phyloP scores from a whole-genome alignment of 2,797 vertebrate genomes.

The Bradypodion pumilum region DNA sequence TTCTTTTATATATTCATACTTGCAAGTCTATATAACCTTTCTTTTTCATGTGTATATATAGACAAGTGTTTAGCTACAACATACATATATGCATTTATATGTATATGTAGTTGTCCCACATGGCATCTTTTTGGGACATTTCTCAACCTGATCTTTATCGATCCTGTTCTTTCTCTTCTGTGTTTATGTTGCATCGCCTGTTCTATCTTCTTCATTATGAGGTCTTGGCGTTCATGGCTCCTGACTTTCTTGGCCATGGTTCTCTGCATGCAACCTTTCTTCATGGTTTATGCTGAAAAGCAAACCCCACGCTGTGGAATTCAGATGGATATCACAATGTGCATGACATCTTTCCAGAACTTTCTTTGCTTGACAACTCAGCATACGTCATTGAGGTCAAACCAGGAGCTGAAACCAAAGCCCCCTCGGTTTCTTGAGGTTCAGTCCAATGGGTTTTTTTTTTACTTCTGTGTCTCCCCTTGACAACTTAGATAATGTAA shows the following conservation, averaged over 20 bases:
- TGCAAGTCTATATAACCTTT: slow-evolving; percentile 32
- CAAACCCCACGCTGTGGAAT: slow-evolving; percentile 8
- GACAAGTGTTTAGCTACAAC: slow-evolving; percentile 9
- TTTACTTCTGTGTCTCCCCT: slow-evolving; percentile 16
- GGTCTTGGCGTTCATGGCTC: neutral
- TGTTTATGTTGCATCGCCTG: slow-evolving; percentile 39
- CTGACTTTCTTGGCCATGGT: slow-evolving; percentile 37
- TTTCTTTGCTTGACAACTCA: slow-evolving; percentile 33
- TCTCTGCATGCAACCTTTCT: slow-evolving; percentile 60
- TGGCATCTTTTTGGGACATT: slow-evolving; percentile 39
- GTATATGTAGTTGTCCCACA: slow-evolving; percentile 54
- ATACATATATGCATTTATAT: slow-evolving; percentile 51
- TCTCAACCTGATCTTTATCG: slow-evolving; percentile 54
- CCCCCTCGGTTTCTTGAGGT: slow-evolving; percentile 42
- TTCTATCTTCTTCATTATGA: slow-evolving; percentile 47
- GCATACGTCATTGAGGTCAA: neutral
- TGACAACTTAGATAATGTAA: neutral
- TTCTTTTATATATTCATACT: slow-evolving; percentile 59
- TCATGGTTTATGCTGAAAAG: slow-evolving; percentile 21
- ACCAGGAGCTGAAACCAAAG: neutral
- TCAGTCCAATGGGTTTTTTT: slow-evolving; percentile 29
- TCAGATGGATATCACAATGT: slow-evolving; percentile 22
- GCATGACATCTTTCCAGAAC: slow-evolving; percentile 44
- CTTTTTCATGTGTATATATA: slow-evolving; percentile 51
- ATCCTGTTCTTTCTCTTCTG: slow-evolving; percentile 32